Conservation (phyloP, 2,113 vertebrate genomes). For the Zapornia atra region DNA sequence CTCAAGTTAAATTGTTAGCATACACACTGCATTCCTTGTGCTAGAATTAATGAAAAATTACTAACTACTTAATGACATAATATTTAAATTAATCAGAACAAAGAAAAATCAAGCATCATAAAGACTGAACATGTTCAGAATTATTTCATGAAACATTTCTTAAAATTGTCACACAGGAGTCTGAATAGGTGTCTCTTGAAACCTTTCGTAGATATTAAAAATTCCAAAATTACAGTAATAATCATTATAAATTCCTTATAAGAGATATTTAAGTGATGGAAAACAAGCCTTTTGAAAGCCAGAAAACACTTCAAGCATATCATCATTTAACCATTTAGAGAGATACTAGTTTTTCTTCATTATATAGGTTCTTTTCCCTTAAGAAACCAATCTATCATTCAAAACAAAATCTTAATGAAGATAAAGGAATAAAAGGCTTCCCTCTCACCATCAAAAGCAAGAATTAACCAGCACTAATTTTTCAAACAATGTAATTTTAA, state of each 20-base stretch:
- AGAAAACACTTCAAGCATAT: background rate
- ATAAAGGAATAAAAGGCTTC: background rate
- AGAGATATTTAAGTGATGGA: no score
- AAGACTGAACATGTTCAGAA: no score
- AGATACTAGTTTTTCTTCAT: background rate
- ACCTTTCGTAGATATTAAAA: background rate
- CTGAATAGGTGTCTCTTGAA: background rate
- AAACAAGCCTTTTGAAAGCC: background rate
- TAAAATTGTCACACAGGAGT: background rate
- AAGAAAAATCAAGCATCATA: accelerated
- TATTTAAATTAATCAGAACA: background rate
- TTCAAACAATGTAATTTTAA: background rate
- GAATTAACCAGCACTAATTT: background rate
- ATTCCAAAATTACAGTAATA: background rate
- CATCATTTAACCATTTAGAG: background rate
- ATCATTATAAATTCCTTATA: background rate
- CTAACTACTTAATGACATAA: background rate
- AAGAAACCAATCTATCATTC: background rate
- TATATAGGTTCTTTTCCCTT: background rate
- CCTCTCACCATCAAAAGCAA: background rate
- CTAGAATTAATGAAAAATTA: background rate
- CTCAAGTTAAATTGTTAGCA: background rate
- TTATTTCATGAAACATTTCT: background rate
- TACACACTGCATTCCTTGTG: accelerated
- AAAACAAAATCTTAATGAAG: background rate